phyloP scores from a whole-genome alignment of 2,797 vertebrate genomes.

The Hydrocynus forskahlii region DNA sequence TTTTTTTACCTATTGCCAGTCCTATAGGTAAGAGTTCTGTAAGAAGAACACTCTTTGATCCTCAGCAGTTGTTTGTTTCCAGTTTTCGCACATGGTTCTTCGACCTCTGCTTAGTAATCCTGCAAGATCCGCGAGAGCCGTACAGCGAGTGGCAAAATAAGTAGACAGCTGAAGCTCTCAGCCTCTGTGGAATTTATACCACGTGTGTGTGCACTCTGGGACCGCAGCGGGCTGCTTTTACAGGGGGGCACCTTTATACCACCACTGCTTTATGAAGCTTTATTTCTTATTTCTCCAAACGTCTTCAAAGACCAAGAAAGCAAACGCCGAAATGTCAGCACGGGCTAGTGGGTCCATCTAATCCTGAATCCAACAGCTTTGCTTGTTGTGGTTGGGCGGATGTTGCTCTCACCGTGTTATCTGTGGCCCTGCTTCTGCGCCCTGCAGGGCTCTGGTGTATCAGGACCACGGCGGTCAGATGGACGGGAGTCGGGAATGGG shows the following conservation, averaged over 20 bases:
- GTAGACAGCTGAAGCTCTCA: constrained; percentile 72
- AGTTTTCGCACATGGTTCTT: neutral
- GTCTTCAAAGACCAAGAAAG: neutral
- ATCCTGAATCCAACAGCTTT: constrained; percentile 12
- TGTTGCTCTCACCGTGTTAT: neutral
- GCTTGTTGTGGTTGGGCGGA: neutral
- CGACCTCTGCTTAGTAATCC: neutral
- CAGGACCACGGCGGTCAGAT: neutral
- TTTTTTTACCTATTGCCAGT: neutral
- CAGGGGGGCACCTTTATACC: neutral
- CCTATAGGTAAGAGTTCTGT: neutral
- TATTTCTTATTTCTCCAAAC: neutral
- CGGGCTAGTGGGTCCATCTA: neutral
- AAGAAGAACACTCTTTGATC: neutral
- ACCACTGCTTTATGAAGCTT: neutral
- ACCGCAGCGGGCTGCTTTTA: neutral
- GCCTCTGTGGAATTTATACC: constrained; percentile 70
- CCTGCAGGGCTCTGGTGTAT: constrained; percentile 5
- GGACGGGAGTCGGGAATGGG: constrained; percentile 10
- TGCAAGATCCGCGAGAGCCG: constrained; percentile 11
- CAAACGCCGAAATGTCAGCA: neutral
- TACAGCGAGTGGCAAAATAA: constrained; percentile 65
- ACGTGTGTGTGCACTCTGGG: neutral
- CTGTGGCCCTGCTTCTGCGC: constrained; percentile 13
- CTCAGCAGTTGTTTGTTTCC: neutral